Evolutionary conservation across 2,797 vertebrate genomes (phyloP).

Genomic region (Diglossa cyanea): DNA sequence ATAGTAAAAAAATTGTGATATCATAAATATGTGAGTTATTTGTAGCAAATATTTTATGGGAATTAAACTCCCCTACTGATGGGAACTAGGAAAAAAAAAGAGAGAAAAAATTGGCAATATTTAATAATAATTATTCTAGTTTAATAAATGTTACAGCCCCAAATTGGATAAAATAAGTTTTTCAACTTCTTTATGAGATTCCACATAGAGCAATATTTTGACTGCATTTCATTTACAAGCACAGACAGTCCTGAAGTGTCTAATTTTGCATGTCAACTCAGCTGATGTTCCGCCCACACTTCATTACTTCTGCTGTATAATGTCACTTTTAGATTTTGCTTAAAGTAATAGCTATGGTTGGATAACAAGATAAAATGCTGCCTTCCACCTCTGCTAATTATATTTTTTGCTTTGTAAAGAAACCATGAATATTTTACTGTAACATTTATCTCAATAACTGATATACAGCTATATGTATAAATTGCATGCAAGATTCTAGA

Average conservation of each 20-base stretch:
- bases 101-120: not conserved
- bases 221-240: constrained; percentile 42
- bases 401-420: constrained; percentile 3
- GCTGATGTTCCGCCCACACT: constrained; percentile 35
- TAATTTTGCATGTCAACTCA: constrained; percentile 43
- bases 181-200: not conserved
- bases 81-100: not conserved
- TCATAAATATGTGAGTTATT: not conserved
- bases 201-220: constrained; percentile 28
- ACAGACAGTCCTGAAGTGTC: constrained; percentile 30
- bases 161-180: constrained; percentile 6
- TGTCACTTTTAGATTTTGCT: constrained; percentile 54
- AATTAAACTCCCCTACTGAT: not conserved
- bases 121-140: not conserved
- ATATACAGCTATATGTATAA: not conserved
- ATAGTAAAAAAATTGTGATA: not conserved
- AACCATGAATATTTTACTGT: not conserved
- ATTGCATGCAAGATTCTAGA: not conserved
- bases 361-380: not conserved
- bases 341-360: not conserved
- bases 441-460: constrained; percentile 12
- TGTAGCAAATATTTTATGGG: not conserved
- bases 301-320: constrained; percentile 48
- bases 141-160: constrained; percentile 8
- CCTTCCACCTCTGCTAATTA: constrained; percentile 10